phyloP scores from a whole-genome alignment of 2,113 vertebrate genomes.

The Rhea americana region DNA sequence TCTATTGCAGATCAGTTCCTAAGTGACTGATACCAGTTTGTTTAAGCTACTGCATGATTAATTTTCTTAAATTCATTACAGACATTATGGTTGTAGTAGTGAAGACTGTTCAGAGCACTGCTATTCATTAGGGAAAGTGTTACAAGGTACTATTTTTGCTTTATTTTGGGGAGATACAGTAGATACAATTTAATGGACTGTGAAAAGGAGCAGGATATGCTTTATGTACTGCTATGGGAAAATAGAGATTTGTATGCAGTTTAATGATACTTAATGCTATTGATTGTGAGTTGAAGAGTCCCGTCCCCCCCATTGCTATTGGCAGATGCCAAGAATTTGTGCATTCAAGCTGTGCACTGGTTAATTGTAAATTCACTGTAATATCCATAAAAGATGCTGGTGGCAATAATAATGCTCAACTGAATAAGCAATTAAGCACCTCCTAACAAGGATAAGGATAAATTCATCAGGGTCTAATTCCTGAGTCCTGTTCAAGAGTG shows the following conservation, averaged over 20 bases:
- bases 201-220: neutral
- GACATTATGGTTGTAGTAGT: neutral
- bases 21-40: neutral
- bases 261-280: neutral
- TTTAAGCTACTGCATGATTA: neutral
- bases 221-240: slow-evolving; percentile 2
- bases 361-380: slow-evolving; percentile 29
- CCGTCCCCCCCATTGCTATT: neutral
- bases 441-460: slow-evolving; percentile 1
- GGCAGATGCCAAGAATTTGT: slow-evolving; percentile 1
- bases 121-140: neutral
- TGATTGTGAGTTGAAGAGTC: neutral
- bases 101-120: neutral
- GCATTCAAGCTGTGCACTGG: neutral
- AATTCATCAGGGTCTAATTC: slow-evolving; percentile 8
- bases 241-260: neutral
- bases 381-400: slow-evolving; percentile 21
- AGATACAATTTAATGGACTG: neutral
- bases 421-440: slow-evolving; percentile 15
- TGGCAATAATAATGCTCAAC: neutral
- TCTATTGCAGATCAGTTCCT: neutral
- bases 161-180: neutral
- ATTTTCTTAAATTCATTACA: neutral
- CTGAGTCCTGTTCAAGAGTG: neutral
- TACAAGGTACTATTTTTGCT: neutral